Evolutionary conservation across 2,888 invertebrate genomes (phyloP).

Genomic region (Drosophila suboccidentalis): DNA sequence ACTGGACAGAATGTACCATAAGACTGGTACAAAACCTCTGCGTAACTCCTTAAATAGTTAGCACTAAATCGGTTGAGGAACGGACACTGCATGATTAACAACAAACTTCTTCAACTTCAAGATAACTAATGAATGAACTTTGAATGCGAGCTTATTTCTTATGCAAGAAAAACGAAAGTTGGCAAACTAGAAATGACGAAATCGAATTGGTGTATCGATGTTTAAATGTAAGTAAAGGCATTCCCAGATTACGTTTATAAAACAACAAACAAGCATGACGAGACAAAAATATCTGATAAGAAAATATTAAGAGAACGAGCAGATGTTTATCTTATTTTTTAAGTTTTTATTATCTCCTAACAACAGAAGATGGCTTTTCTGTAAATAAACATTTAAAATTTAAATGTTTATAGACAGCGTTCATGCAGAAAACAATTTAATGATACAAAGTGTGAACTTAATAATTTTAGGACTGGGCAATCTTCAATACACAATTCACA

Average conservation of each 20-base stretch:
- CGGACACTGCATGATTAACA: conserved; percentile 92
- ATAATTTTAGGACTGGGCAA: no score
- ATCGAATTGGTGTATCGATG: conserved; percentile 42
- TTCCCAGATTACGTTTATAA: not conserved
- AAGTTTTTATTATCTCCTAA: no score
- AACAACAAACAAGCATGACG: not conserved
- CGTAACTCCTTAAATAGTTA: conserved; percentile 93
- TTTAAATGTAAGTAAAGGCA: conserved; percentile 7
- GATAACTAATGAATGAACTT: conserved; percentile 43
- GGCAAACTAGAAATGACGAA: conserved; percentile 24
- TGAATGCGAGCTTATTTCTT: conserved; percentile 52
- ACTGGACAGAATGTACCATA: conserved; percentile 94
- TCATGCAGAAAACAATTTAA: no score
- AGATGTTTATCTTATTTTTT: not conserved
- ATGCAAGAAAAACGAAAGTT: conserved; percentile 64
- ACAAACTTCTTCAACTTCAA: conserved; percentile 17
- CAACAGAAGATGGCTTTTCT: no score
- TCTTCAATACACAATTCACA: no score
- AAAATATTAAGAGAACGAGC: not conserved
- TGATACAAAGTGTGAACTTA: no score
- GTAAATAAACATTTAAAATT: no score
- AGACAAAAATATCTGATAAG: conserved; percentile 5
- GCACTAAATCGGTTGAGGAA: conserved; percentile 93
- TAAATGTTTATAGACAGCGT: no score
- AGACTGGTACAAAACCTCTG: conserved; percentile 90